Conservation (phyloP, 2,113 vertebrate genomes). For the Limnothrissa miodon region DNA sequence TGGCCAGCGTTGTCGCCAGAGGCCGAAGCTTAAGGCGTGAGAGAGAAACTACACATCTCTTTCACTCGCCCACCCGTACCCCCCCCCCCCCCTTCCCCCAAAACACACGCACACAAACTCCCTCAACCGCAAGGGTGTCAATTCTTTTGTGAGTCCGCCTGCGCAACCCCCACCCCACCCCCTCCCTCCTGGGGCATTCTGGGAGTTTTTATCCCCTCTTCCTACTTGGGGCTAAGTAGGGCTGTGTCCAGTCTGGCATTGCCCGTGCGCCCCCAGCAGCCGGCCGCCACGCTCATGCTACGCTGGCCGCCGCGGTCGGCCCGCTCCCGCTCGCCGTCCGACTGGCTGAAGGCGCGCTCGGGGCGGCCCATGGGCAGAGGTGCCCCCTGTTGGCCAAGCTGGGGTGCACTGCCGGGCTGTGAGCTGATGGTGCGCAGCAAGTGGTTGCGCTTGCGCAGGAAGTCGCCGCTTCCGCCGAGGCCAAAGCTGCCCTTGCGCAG, state of each 20-base stretch:
- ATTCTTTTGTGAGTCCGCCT: background rate
- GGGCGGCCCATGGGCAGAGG: slow-evolving; percentile 66
- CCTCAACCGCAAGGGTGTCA: background rate
- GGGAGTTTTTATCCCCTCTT: background rate
- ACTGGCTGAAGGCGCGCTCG: slow-evolving; percentile 89
- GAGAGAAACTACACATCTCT: background rate
- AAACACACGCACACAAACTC: background rate
- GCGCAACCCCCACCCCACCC: too few species aligned
- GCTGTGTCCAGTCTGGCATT: slow-evolving; percentile 73
- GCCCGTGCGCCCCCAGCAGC: slow-evolving; percentile 90
- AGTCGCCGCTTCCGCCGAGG: slow-evolving; percentile 85
- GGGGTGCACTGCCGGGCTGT: slow-evolving; percentile 65
- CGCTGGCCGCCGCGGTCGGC: slow-evolving; percentile 77
- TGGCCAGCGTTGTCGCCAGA: slow-evolving; percentile 19
- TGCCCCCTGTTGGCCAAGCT: too few species aligned
- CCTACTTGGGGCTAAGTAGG: slow-evolving; percentile 66
- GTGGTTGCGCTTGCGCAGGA: slow-evolving; percentile 94
- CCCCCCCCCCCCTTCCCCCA: too few species aligned
- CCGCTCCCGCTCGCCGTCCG: slow-evolving; percentile 78
- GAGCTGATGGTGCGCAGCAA: slow-evolving; percentile 92
- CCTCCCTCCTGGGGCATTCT: background rate
- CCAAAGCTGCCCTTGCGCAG: slow-evolving; percentile 96
- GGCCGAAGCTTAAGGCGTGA: slow-evolving; percentile 43
- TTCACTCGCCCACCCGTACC: background rate
- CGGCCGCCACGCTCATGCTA: slow-evolving; percentile 90